Evolutionary conservation across 2,113 vertebrate genomes (phyloP).

Genomic region (Perca flavescens): DNA sequence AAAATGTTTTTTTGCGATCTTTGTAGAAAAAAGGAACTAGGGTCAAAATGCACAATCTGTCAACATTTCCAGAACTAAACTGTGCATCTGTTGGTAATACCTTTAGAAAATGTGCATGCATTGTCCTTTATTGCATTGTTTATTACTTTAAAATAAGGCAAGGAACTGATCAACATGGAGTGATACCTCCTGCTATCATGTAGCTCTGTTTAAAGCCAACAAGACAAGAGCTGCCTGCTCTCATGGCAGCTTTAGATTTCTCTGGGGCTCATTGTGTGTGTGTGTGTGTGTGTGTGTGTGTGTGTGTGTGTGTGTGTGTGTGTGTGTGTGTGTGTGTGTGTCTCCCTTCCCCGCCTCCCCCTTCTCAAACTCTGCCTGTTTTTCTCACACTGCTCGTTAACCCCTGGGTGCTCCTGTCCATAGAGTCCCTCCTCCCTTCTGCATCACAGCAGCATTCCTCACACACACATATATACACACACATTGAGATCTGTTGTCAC

Average conservation of each 20-base stretch:
- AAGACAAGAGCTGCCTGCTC: conserved; percentile 39
- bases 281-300: conserved; percentile 8
- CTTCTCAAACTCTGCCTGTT: conserved; percentile 67
- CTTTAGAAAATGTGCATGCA: neutral
- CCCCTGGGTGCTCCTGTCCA: conserved; percentile 77
- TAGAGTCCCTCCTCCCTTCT: conserved; percentile 35
- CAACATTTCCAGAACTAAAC: neutral
- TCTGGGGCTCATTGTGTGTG: conserved; percentile 38
- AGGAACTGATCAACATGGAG: neutral
- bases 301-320: conserved; percentile 23
- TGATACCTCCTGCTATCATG: conserved; percentile 42
- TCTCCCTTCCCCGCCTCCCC: conserved; percentile 31
- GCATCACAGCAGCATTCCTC: conserved; percentile 66
- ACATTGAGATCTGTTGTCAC: conserved; percentile 32
- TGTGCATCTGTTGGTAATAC: neutral
- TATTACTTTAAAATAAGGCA: neutral
- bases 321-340: conserved; percentile 20
- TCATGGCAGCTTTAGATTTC: conserved; percentile 53
- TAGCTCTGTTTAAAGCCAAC: conserved; percentile 33
- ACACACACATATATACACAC: conserved; percentile 30
- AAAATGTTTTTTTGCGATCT: too few species aligned
- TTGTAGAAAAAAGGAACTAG: neutral
- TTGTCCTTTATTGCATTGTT: neutral
- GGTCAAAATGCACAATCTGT: too few species aligned
- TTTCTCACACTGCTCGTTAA: conserved; percentile 83